Conservation (phyloP, 1,140 invertebrate genomes). For the Anadara kagoshimensis region DNA sequence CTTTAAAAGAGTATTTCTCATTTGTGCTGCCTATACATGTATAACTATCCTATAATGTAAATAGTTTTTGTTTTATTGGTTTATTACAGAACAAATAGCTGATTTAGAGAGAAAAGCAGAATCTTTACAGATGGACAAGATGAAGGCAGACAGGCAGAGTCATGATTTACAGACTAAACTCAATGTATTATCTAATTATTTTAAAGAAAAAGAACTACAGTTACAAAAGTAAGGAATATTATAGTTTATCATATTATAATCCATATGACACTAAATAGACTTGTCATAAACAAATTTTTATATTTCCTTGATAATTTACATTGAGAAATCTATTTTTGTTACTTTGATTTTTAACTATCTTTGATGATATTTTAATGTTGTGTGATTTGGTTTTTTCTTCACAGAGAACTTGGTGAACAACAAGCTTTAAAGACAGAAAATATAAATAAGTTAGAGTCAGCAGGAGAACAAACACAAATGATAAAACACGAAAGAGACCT, state of each 20-base stretch:
- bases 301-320: too few species aligned
- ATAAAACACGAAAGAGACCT: conserved; percentile 52
- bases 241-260: too few species aligned
- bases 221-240: conserved; percentile 80
- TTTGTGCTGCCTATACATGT: too few species aligned
- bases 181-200: conserved; percentile 89
- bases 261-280: too few species aligned
- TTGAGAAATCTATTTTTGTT: too few species aligned
- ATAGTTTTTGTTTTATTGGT: neutral
- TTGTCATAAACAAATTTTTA: too few species aligned
- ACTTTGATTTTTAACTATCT: too few species aligned
- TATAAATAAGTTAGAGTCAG: conserved; percentile 76
- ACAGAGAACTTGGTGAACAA: conserved; percentile 85
- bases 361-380: too few species aligned
- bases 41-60: too few species aligned
- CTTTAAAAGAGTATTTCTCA: too few species aligned
- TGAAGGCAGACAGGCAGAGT: conserved; percentile 84
- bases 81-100: conserved; percentile 70
- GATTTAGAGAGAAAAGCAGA: conserved; percentile 70
- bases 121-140: conserved; percentile 76
- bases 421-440: conserved; percentile 88
- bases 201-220: conserved; percentile 90
- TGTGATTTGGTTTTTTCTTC: conserved; percentile 54
- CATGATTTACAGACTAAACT: conserved; percentile 87
- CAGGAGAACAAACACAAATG: conserved; percentile 52